Conservation (phyloP, 2,797 vertebrate species). For the Sciaenops ocellatus region DNA sequence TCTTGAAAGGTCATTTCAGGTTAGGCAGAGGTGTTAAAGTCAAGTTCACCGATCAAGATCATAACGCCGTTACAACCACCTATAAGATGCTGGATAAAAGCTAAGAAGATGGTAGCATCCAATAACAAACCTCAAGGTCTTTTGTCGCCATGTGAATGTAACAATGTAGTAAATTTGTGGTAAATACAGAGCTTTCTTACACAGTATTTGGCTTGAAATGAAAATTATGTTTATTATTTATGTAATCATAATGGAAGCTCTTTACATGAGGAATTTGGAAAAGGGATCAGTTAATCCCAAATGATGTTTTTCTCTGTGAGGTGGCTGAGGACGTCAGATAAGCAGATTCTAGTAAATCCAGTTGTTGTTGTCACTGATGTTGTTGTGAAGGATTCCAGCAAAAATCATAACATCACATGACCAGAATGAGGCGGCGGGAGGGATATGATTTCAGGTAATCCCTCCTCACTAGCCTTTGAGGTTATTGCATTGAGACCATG, state of each 20-base stretch:
- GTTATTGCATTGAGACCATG: background rate
- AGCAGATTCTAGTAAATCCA: constrained; percentile 83
- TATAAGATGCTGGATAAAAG: background rate
- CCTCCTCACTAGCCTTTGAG: background rate
- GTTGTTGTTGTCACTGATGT: constrained; percentile 78
- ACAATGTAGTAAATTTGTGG: constrained; percentile 26
- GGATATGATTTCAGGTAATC: constrained; percentile 7
- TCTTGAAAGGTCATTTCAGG: background rate
- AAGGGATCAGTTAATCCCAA: constrained; percentile 79
- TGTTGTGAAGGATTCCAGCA: constrained; percentile 58
- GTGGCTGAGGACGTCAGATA: constrained; percentile 74
- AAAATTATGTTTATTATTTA: constrained; percentile 45
- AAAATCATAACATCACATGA: constrained; percentile 67
- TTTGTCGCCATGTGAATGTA: constrained; percentile 27
- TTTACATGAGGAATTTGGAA: constrained; percentile 46
- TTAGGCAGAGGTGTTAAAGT: background rate
- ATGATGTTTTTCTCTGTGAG: constrained; percentile 72
- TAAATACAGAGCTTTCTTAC: constrained; percentile 48
- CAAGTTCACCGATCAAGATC: background rate
- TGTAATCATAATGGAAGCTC: constrained; percentile 58
- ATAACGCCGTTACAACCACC: background rate
- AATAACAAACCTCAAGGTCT: constrained; percentile 1
- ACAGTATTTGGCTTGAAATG: constrained; percentile 46
- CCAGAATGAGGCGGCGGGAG: background rate
- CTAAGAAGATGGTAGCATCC: background rate